These are phyloP conservation scores for Excalfactoria chinensis DNA, from an alignment of 2,113 vertebrate genomes.

Conservation along the genomic window DNA sequence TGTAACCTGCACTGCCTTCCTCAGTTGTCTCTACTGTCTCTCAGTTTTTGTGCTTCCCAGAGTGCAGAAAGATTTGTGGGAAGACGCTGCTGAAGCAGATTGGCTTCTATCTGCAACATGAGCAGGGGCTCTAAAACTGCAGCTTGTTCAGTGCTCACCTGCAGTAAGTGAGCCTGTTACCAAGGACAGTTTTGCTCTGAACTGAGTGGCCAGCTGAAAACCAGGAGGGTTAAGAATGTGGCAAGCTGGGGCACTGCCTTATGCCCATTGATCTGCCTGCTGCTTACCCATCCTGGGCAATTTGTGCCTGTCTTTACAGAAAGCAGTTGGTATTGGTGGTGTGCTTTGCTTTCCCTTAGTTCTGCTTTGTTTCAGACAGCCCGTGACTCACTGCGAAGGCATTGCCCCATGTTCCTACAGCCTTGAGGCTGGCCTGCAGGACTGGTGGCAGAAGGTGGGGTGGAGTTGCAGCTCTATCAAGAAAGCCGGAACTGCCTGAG, in stretches of 20 bases:
- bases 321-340: rapidly evolving
- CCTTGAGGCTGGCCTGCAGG: not conserved
- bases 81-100: not conserved
- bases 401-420: not conserved
- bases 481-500: not conserved
- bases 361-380: not conserved
- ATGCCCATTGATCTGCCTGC: not conserved
- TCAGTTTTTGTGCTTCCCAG: not conserved
- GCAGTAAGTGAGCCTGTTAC: not conserved
- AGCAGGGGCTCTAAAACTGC: not conserved
- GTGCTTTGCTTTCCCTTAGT: rapidly evolving
- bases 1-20: not conserved
- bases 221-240: not conserved
- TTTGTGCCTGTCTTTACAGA: not conserved
- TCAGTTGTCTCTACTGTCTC: not conserved
- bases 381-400: not conserved
- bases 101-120: not conserved
- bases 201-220: not conserved
- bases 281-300: rapidly evolving
- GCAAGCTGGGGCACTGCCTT: not conserved
- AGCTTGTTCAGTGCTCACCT: not conserved
- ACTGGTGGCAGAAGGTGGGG: not conserved
- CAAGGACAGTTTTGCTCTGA: not conserved
- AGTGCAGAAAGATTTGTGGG: not conserved
- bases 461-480: not conserved